Conservation (phyloP, 2,888 invertebrate species). For the Elegia similella region DNA sequence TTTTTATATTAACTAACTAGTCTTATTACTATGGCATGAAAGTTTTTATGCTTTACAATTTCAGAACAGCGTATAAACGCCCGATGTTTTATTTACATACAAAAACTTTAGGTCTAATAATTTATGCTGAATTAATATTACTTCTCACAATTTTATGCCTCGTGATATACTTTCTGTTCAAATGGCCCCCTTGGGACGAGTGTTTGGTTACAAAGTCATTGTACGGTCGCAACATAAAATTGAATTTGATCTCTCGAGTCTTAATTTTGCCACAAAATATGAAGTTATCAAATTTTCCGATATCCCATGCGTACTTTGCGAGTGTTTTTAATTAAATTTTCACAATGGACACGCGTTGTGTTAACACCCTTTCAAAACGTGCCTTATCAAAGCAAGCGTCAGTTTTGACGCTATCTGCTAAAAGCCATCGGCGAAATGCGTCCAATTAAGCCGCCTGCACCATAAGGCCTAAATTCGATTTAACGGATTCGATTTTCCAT, state of each 20-base stretch:
- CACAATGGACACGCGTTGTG: constrained; percentile 48
- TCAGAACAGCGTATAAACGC: too few relatives aligned
- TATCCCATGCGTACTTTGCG: constrained; percentile 21
- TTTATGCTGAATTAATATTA: too few relatives aligned
- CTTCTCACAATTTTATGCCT: too few relatives aligned
- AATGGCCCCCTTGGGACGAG: constrained; percentile 35
- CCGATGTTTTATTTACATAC: too few relatives aligned
- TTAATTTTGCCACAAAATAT: constrained; percentile 23
- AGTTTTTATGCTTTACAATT: too few relatives aligned
- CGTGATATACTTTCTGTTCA: too few relatives aligned
- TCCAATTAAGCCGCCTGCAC: constrained; percentile 54
- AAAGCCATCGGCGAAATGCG: constrained; percentile 62
- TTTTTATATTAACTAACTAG: too few relatives aligned
- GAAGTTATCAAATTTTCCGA: constrained; percentile 25
- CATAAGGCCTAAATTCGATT: constrained; percentile 40
- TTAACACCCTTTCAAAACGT: constrained; percentile 62
- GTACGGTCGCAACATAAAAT: constrained; percentile 24
- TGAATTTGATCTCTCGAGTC: constrained; percentile 35
- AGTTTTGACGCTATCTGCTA: constrained; percentile 66
- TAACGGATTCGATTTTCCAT: constrained; percentile 22
- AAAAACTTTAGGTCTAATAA: too few relatives aligned
- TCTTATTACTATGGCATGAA: too few relatives aligned
- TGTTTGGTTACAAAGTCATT: constrained; percentile 46
- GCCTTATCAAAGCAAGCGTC: constrained; percentile 69
- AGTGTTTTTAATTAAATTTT: constrained; percentile 59